Percentiles rank a stretch among this genome's conserved stretches.
Conservation (phyloP, 2,888 invertebrate genomes). For the Eulithis testata region DNA sequence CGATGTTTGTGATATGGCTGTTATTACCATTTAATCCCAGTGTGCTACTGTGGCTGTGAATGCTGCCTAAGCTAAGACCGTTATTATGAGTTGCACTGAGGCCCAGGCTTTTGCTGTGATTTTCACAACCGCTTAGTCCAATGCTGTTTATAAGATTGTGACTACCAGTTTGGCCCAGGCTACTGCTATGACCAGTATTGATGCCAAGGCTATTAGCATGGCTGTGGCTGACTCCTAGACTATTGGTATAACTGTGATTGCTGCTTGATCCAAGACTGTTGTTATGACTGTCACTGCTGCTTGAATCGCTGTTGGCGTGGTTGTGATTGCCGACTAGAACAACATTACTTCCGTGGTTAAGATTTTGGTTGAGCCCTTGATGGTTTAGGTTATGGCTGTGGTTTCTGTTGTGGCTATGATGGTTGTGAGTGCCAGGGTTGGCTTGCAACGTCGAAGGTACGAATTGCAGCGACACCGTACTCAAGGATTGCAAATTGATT, state of each 20-base stretch:
- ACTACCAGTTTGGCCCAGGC: neutral
- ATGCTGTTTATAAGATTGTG: conserved; percentile 1
- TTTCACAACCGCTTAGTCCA: conserved; percentile 17
- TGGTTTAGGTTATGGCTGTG: conserved; percentile 29
- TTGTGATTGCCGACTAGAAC: conserved; percentile 13
- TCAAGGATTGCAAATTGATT: conserved; percentile 66
- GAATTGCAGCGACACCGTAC: conserved; percentile 66
- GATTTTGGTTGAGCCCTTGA: conserved; percentile 26
- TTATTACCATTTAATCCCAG: conserved; percentile 8
- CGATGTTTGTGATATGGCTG: conserved; percentile 29
- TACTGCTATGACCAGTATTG: neutral
- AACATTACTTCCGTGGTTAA: conserved; percentile 11
- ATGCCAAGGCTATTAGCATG: conserved; percentile 6
- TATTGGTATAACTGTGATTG: conserved; percentile 23
- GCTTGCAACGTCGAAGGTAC: conserved; percentile 49
- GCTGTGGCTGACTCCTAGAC: conserved; percentile 8
- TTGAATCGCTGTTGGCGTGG: conserved; percentile 14
- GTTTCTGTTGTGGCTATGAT: conserved; percentile 29
- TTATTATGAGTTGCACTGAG: conserved; percentile 10
- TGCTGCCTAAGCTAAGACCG: conserved; percentile 13
- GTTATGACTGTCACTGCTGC: conserved; percentile 19
- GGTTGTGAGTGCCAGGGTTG: conserved; percentile 32
- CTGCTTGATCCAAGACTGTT: conserved; percentile 8
- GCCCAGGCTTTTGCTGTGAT: conserved; percentile 6
- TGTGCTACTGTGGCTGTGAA: conserved; percentile 22